These are phyloP conservation scores for Helogale parvula DNA, from an alignment of 2,113 vertebrate genomes.

Conservation along the genomic window DNA sequence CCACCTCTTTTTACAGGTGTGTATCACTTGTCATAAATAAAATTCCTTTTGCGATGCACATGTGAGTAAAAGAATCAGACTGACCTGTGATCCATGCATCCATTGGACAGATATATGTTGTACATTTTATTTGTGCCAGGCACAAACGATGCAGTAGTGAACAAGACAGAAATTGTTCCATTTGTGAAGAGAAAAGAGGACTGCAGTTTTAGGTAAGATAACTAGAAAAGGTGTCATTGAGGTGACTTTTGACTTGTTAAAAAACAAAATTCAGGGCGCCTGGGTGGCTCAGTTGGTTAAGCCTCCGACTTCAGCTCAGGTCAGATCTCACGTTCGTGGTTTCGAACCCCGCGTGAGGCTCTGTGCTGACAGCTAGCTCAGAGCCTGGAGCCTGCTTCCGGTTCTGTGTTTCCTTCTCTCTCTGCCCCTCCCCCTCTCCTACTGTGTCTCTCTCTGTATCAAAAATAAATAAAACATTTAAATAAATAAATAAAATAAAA, in stretches of 20 bases:
- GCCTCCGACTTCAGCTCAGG: too few species aligned
- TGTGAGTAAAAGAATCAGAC: conserved; percentile 26
- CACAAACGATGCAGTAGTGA: neutral
- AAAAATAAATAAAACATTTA: too few species aligned
- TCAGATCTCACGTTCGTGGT: too few species aligned
- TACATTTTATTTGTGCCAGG: neutral
- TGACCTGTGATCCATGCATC: neutral
- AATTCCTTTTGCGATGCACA: neutral
- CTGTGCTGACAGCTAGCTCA: too few species aligned
- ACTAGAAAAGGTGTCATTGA: neutral
- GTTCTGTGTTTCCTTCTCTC: too few species aligned
- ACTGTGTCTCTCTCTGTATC: too few species aligned
- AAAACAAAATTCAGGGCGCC: neutral
- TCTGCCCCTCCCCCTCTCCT: too few species aligned
- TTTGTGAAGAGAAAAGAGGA: neutral
- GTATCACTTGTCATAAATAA: neutral
- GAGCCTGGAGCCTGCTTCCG: too few species aligned
- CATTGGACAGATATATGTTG: neutral
- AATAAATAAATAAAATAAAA: too few species aligned
- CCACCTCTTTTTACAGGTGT: neutral
- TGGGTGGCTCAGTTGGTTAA: too few species aligned
- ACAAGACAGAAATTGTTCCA: neutral
- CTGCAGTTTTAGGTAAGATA: neutral
- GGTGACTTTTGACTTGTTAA: neutral
- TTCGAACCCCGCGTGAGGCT: too few species aligned